Evolutionary conservation across 2,888 invertebrate genomes (phyloP).

Genomic region (Schrankia costaestrigalis): DNA sequence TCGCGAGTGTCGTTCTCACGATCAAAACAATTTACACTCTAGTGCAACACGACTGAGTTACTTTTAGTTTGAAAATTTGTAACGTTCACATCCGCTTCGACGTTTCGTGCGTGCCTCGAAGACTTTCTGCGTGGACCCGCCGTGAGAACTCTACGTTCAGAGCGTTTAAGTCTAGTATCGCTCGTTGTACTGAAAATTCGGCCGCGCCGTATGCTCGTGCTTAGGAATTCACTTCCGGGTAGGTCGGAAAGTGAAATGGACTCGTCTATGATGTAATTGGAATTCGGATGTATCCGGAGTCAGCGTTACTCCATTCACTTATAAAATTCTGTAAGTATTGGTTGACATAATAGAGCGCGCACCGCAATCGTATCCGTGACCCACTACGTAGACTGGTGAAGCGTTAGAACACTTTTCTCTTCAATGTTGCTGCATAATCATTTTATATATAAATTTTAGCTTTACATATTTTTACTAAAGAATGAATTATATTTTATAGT

Average conservation of each 20-base stretch:
- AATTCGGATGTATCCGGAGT: slow-evolving; percentile 80
- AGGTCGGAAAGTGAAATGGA: slow-evolving; percentile 80
- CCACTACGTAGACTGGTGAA: slow-evolving; percentile 50
- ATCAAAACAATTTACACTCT: slow-evolving; percentile 65
- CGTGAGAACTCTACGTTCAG: slow-evolving; percentile 43
- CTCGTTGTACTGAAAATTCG: slow-evolving; percentile 50
- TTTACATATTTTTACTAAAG: no score
- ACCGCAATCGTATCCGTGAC: slow-evolving; percentile 54
- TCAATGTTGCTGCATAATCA: no score
- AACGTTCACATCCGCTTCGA: slow-evolving; percentile 77
- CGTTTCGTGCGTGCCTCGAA: slow-evolving; percentile 65
- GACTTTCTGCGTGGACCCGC: slow-evolving; percentile 47
- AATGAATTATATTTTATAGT: no score
- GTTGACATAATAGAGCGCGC: slow-evolving; percentile 70
- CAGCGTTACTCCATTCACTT: slow-evolving; percentile 77
- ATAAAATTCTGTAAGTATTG: slow-evolving; percentile 71
- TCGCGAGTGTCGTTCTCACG: slow-evolving; percentile 64
- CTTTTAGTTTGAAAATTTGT: slow-evolving; percentile 56
- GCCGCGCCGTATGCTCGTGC: slow-evolving; percentile 76
- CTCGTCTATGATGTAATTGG: slow-evolving; percentile 80
- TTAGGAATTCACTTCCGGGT: slow-evolving; percentile 81
- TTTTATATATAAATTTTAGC: no score
- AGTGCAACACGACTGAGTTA: slow-evolving; percentile 64
- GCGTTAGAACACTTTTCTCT: slow-evolving; percentile 53
- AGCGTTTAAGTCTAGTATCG: slow-evolving; percentile 50